Conservation (phyloP, 2,113 vertebrate species). For the Macheiramphus alcinus region DNA sequence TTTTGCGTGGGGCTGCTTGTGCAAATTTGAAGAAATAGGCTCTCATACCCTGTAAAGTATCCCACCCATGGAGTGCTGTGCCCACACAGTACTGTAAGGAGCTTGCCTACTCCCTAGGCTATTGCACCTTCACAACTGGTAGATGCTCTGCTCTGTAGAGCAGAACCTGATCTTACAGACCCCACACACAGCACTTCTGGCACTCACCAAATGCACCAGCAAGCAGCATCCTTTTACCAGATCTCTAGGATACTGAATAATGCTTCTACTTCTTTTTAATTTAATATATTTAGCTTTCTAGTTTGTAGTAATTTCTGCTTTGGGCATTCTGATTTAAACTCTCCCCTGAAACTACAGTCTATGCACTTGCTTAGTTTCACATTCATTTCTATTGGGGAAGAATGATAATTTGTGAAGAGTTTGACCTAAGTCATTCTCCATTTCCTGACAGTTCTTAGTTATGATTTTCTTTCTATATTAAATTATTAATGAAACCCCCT, state of each 20-base stretch:
- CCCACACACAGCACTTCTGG: not conserved
- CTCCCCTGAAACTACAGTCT: not conserved
- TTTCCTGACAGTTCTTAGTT: conserved; percentile 18
- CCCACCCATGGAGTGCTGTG: not conserved
- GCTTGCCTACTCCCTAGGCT: not conserved
- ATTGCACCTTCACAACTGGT: not conserved
- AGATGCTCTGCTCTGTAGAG: not conserved
- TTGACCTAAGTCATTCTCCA: not conserved
- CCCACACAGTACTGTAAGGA: not conserved
- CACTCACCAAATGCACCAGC: not conserved
- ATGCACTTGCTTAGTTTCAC: not conserved
- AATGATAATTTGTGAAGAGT: not conserved
- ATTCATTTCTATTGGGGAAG: not conserved
- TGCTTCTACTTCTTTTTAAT: not conserved
- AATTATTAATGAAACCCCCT: conserved; percentile 14
- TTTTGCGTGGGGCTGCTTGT: not conserved
- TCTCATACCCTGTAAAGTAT: not conserved
- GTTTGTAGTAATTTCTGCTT: not conserved
- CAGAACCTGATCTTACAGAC: not conserved
- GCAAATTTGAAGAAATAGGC: not conserved
- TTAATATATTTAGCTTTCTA: not conserved
- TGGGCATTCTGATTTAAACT: not conserved
- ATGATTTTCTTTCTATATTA: not conserved
- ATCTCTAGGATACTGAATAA: not conserved
- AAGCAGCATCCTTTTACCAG: not conserved